Base-by-base conservation (phyloP, 1,140 invertebrate species). In the Tetramorium alpestre region DNA sequence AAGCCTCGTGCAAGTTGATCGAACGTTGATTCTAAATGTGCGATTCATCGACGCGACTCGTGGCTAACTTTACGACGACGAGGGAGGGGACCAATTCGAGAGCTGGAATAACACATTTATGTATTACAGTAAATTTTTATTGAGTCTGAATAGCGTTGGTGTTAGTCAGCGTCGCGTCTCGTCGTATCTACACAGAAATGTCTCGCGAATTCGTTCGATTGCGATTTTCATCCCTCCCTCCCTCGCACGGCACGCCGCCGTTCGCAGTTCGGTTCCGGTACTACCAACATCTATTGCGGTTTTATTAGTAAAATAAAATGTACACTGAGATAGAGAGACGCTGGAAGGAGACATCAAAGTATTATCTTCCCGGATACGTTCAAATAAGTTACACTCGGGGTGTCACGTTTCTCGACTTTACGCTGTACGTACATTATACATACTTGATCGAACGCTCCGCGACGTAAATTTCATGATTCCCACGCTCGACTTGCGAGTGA, bases 81-180 rank as follows among this genome's bases (percentile, higher is more conserved):
- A 10, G 18, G 3, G 22, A 2, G n/a, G n/a, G 7, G 7, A 2
- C 38, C 1, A 81, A 56, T 41, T 80, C 44, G 33, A 78, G 11
- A 22, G 13, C 25, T 38, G 38, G 5, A 38, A 6, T 28, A 81
- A 70, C 22, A 13, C 49, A 38, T 3, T 70, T 69, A 22, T 44
- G 78, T 70, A 70, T 81, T 81, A 70, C 78, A 58, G 78, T 81
- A 70, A 58, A 70, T 69, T 81, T 81, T 81, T 81, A 81, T 81
- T 81, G 33, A 81, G 22, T 80, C 47, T 64, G 64, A 80, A 22
- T 81, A 81, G 28, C 25, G 18, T 81, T 33, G 28, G 78, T 56
- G 65, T 56, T 81, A 33, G 25, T 81, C 18, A 69, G 51, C 22
- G 41, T 70, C 33, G 22, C 16, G 25, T 56, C 38, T 18, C 3